Evolutionary conservation across 1,140 invertebrate genomes (phyloP).

Genomic region (Drosophila mojavensis): DNA sequence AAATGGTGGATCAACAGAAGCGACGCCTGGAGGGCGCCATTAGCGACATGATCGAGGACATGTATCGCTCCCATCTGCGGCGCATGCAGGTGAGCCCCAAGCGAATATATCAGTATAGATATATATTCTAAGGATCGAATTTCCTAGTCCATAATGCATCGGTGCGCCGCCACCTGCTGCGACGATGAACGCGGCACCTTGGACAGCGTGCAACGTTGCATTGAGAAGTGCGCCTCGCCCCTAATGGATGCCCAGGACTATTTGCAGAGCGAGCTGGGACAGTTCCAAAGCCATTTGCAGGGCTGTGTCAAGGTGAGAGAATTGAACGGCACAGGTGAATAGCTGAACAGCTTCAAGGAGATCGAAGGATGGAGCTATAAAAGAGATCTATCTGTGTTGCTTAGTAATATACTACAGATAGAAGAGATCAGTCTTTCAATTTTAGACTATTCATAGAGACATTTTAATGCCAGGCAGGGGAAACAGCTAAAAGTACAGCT

Average conservation of each 20-base stretch:
- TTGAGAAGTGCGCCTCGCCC: slow-evolving; percentile 90
- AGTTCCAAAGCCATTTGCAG: slow-evolving; percentile 92
- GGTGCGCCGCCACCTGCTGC: slow-evolving; percentile 94
- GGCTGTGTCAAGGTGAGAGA: slow-evolving; percentile 89
- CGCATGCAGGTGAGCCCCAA: slow-evolving; percentile 91
- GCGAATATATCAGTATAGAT: background rate
- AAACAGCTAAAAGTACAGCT: no score
- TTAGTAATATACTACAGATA: no score
- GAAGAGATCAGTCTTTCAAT: no score
- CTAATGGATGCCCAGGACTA: slow-evolving; percentile 92
- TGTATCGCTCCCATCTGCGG: slow-evolving; percentile 91
- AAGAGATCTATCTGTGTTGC: no score
- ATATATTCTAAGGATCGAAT: background rate
- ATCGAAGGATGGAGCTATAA: no score
- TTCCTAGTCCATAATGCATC: slow-evolving; percentile 90
- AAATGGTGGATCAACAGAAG: slow-evolving; percentile 90
- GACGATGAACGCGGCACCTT: slow-evolving; percentile 89
- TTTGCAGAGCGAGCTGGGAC: slow-evolving; percentile 87
- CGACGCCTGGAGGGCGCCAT: slow-evolving; percentile 91
- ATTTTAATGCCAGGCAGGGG: no score
- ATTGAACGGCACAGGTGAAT: no score
- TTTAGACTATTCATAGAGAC: no score
- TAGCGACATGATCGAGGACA: slow-evolving; percentile 90
- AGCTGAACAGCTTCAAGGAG: no score
- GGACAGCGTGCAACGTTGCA: slow-evolving; percentile 91